Evolutionary conservation across 2,888 invertebrate species (phyloP).

Genomic region (Oscheius onirici): DNA sequence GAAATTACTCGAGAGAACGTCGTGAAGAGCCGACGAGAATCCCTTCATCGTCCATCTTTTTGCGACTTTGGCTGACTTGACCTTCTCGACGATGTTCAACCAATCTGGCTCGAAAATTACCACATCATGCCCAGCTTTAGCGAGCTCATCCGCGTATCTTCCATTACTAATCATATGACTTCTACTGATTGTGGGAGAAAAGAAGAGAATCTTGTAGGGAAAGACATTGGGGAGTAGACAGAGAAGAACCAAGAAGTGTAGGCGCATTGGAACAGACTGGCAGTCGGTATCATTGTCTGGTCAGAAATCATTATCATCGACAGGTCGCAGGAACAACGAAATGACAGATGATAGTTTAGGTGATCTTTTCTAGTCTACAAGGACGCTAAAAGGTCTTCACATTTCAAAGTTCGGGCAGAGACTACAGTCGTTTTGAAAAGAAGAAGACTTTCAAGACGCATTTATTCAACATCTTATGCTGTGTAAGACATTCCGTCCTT

Average conservation of each 20-base stretch:
- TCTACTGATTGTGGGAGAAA: constrained; percentile 45
- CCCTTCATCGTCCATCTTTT: constrained; percentile 41
- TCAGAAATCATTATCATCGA: too few species aligned
- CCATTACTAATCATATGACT: constrained; percentile 58
- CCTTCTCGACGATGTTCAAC: constrained; percentile 37
- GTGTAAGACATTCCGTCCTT: constrained; percentile 58
- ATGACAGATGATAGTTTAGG: too few species aligned
- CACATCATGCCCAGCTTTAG: constrained; percentile 59
- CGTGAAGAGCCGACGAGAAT: constrained; percentile 12
- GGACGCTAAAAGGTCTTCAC: too few species aligned
- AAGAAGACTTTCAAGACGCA: neutral
- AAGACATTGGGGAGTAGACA: neutral
- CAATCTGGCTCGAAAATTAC: constrained; percentile 50
- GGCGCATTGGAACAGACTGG: neutral
- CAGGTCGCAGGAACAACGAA: too few species aligned
- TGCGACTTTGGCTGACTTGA: constrained; percentile 37
- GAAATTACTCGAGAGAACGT: neutral
- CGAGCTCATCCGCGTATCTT: constrained; percentile 59
- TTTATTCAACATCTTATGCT: neutral
- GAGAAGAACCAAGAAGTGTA: neutral
- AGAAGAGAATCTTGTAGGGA: constrained; percentile 47
- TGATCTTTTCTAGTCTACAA: too few species aligned
- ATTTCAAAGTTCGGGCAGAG: too few species aligned
- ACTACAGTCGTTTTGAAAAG: too few species aligned
- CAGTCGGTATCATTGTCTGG: too few species aligned